Base-by-base conservation (phyloP, 2,797 vertebrate genomes). In the Poecilia velifera region DNA sequence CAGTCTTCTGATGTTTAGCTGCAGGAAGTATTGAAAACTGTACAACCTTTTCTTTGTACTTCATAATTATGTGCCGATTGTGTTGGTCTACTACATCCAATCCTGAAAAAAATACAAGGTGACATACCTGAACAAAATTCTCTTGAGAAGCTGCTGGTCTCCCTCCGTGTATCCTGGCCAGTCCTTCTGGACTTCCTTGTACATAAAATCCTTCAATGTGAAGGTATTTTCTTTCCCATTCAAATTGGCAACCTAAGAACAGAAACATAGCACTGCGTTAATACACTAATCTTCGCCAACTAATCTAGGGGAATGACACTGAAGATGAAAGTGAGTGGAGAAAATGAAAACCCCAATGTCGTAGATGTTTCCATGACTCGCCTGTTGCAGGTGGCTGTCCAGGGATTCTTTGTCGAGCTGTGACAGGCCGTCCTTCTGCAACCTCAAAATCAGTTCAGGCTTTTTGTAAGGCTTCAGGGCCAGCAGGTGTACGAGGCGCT, bases 111-210 rank as follows among this genome's bases (percentile, higher is more conserved):
- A 45, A 28, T 16, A 43, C 39, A 45, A n/a, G 66, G 18, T 49
- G 31, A 86, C 87, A 1, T 96, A 99, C 98, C 97, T 95, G 82
- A 96, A 96, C 2, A 99, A 96, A 82, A 98, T 97, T 82, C 98
- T 97, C 92, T 98, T 98, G 76, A 99, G 95, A 89, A 99, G 93
- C 90, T 98, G 98, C 91, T 98, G 98, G 90, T 99, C 98, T 76
- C 97, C 97, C 83, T 99, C 98, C 0, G 97, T 97, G 95, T 99
- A 99, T 87, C 98, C 98, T 0, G 98, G 97, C 98, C 98, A 99
- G 90, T 98, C 97, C 89, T 96, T 97, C 94, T 99, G 98, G 84
- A 99, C 94, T 3, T 98, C 98, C 78, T 97, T 98, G 95, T 97
- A 99, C 68, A 97, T 92, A 87, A 95, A 92, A 83, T 99, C 98